Conservation (phyloP, 2,888 invertebrate genomes). For the Baronia brevicornis region DNA sequence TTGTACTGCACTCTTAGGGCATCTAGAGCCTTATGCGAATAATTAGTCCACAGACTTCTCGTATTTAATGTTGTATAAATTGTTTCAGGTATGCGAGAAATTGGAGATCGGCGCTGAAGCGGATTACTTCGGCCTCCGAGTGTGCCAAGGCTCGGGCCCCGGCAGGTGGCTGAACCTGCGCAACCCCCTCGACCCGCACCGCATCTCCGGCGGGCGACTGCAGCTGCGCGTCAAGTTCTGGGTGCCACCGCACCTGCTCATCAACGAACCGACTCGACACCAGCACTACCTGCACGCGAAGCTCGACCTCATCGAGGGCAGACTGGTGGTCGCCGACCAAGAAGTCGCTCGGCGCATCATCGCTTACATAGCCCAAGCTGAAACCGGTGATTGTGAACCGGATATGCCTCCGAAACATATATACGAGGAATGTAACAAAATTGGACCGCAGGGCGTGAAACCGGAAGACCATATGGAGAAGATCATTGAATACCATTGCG, state of each 20-base stretch:
- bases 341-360: slow-evolving; percentile 81
- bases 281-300: slow-evolving; percentile 91
- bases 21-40: too few species aligned
- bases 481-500: slow-evolving; percentile 79
- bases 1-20: too few species aligned
- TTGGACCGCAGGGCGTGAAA: slow-evolving; percentile 76
- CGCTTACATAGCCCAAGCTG: slow-evolving; percentile 85
- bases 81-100: slow-evolving; percentile 86
- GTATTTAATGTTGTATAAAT: slow-evolving; percentile 13
- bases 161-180: slow-evolving; percentile 91
- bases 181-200: slow-evolving; percentile 86
- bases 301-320: slow-evolving; percentile 83
- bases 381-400: slow-evolving; percentile 81
- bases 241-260: slow-evolving; percentile 91
- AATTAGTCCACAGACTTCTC: too few species aligned
- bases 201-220: slow-evolving; percentile 79
- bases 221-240: slow-evolving; percentile 90
- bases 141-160: slow-evolving; percentile 76
- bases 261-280: slow-evolving; percentile 90
- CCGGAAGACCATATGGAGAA: slow-evolving; percentile 78
- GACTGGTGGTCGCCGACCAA: slow-evolving; percentile 82
- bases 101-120: slow-evolving; percentile 88
- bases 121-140: slow-evolving; percentile 91
- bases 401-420: slow-evolving; percentile 75
- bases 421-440: slow-evolving; percentile 78